Conservation (phyloP, 2,888 invertebrate genomes). For the Hemithea aestivaria region DNA sequence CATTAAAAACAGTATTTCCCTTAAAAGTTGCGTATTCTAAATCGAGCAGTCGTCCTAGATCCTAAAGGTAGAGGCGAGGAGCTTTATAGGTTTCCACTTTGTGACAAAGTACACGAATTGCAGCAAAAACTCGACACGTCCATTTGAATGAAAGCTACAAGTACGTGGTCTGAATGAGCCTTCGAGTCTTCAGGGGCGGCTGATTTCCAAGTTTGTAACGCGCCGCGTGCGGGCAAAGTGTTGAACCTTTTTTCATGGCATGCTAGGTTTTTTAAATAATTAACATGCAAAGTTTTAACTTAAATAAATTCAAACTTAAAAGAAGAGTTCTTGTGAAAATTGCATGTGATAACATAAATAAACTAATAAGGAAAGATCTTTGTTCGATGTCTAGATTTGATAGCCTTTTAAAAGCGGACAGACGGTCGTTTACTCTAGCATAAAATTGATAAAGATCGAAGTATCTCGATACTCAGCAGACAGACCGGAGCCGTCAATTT, state of each 20-base stretch:
- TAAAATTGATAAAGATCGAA: conserved; percentile 11
- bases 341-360: no score
- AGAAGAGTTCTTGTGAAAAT: no score
- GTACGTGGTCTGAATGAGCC: conserved; percentile 43
- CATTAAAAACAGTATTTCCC: no score
- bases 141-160: conserved; percentile 47
- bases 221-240: not conserved
- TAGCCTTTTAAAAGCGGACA: not conserved
- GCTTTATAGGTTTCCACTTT: conserved; percentile 37
- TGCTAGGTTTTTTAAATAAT: no score
- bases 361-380: no score
- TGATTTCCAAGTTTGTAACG: conserved; percentile 34
- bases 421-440: conserved; percentile 3
- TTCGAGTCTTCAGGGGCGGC: conserved; percentile 25
- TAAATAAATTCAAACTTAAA: no score
- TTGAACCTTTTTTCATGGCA: conserved; percentile 4
- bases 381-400: no score
- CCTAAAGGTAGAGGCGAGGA: conserved; percentile 13
- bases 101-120: conserved; percentile 47
- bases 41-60: no score
- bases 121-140: conserved; percentile 40
- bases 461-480: conserved; percentile 27
- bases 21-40: no score
- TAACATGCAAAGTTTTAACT: no score
- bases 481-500: conserved; percentile 53